A percentile compares a stretch with the other conserved stretches of the same genome.
Conservation (phyloP, 2,797 vertebrate species). For the Tiaroga cobitis region DNA sequence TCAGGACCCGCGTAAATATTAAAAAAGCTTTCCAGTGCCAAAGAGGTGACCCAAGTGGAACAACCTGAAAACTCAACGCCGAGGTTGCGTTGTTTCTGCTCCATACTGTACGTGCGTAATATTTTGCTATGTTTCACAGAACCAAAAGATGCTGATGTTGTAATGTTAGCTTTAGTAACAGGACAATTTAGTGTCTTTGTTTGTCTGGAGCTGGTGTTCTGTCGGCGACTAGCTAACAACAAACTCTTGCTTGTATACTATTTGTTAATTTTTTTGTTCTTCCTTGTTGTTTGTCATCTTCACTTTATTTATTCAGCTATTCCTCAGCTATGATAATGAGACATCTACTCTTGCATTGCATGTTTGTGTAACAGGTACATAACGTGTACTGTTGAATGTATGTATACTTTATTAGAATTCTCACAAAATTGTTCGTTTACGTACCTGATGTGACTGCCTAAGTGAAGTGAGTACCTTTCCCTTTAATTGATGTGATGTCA, state of each 20-base stretch:
- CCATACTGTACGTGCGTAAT: neutral
- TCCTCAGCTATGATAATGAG: neutral
- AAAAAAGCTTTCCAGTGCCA: neutral
- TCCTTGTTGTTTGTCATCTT: neutral
- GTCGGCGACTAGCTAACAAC: neutral
- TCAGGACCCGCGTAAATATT: neutral
- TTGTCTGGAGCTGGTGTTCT: neutral
- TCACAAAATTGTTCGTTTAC: too few relatives aligned
- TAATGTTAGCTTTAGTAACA: neutral
- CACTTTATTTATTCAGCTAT: neutral
- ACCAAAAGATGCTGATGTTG: neutral
- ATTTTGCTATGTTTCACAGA: neutral
- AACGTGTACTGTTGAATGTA: too few relatives aligned
- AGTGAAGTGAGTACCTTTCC: too few relatives aligned
- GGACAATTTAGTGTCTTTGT: neutral
- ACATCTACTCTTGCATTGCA: neutral
- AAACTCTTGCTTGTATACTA: neutral
- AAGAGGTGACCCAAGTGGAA: neutral
- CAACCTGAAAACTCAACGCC: neutral
- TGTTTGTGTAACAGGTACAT: too few relatives aligned
- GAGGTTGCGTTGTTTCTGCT: neutral
- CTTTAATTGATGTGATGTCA: too few relatives aligned
- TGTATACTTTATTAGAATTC: too few relatives aligned
- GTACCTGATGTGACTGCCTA: too few relatives aligned
- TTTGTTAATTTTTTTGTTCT: neutral